Conservation (phyloP, 2,113 vertebrate genomes). For the Calyptomena viridis region DNA sequence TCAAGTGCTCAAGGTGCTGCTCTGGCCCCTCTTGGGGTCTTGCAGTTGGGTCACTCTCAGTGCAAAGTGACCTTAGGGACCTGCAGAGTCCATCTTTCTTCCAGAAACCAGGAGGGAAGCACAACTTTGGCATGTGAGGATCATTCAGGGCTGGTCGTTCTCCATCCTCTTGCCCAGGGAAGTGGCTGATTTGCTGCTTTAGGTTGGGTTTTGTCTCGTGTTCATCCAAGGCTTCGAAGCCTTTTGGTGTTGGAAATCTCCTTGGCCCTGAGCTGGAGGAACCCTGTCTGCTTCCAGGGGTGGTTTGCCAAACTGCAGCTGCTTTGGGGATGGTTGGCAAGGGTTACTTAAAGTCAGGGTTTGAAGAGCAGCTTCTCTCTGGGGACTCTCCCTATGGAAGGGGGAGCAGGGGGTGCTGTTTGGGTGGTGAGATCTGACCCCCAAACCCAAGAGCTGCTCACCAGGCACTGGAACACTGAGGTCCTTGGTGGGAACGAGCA, state of each 20-base stretch:
- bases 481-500: accelerated
- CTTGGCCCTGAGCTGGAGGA: background rate
- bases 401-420: background rate
- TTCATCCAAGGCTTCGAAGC: background rate
- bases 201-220: background rate
- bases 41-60: background rate
- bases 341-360: background rate
- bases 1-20: too few relatives aligned
- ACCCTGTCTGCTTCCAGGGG: background rate
- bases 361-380: background rate
- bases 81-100: background rate
- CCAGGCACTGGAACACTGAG: accelerated
- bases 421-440: accelerated
- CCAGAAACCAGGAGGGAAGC: background rate
- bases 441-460: background rate
- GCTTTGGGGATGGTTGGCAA: background rate
- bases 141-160: background rate
- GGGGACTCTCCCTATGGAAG: background rate
- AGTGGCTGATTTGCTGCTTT: background rate
- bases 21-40: background rate
- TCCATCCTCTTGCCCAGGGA: background rate
- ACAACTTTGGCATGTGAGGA: accelerated
- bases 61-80: background rate
- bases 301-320: background rate
- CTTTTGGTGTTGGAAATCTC: background rate